These are phyloP conservation scores for Clamator glandarius DNA, from an alignment of 2,797 vertebrate genomes.

Conservation along the genomic window DNA sequence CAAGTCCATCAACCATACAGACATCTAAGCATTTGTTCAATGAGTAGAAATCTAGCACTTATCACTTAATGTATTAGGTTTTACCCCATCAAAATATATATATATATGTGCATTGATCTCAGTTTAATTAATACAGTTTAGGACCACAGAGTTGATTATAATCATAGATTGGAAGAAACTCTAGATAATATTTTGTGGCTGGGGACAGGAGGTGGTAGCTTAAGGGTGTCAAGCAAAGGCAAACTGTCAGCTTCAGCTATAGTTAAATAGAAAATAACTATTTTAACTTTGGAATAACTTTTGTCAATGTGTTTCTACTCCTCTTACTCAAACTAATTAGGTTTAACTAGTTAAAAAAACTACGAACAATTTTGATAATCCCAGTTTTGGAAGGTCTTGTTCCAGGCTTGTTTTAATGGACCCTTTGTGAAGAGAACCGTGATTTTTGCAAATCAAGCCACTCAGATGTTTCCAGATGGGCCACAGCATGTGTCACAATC, in stretches of 20 bases:
- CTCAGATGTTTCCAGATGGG: conserved; percentile 36
- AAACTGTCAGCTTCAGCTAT: neutral
- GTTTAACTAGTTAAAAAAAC: neutral
- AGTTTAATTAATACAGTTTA: neutral
- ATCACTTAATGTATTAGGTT: neutral
- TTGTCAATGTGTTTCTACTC: neutral
- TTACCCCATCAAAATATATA: neutral
- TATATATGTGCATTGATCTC: neutral
- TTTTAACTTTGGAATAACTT: neutral
- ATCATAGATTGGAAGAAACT: neutral
- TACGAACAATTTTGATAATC: neutral
- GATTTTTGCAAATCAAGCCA: neutral
- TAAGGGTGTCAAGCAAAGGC: neutral
- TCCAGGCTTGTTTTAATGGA: neutral
- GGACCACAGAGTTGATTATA: neutral
- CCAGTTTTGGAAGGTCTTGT: neutral
- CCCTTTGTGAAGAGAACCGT: neutral
- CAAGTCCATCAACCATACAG: neutral
- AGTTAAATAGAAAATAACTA: neutral
- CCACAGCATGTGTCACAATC: neutral
- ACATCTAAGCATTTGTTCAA: neutral
- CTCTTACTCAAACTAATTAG: neutral
- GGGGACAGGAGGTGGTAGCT: accelerated
- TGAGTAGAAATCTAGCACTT: neutral
- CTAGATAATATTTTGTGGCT: neutral